Base-by-base conservation (phyloP, 2,113 vertebrate genomes). In the Pteropus alecto region DNA sequence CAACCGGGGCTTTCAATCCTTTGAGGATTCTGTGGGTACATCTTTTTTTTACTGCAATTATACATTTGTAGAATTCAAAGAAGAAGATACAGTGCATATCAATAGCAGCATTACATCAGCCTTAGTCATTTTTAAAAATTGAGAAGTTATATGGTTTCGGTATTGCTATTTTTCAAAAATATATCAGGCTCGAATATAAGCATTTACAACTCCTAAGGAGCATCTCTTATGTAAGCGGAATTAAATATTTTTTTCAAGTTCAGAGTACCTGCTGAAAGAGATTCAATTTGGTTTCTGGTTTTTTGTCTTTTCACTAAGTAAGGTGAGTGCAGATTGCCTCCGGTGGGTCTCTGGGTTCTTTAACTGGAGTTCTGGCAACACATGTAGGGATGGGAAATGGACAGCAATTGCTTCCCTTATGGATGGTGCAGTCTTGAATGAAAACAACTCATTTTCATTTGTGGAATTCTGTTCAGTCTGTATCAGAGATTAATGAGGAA, bases 31-130 rank as follows among this genome's bases (percentile, higher is more conserved):
- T 94, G 41, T 56, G 71, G 46, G 16, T 26, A 33, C 18, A 38
- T 68, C 3, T 28, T 85, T 79, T 41, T 86, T 70, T 70, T 38
- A 90, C 77, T 43, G 19, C 15, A 87, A n/a, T 76, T 74, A 70
- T 38, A 56, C 30, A 70, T 92, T 83, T 87, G 61, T 46, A 96
- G 78, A 95, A 95, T 91, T 91, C 14, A 35, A 68, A 67, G 35
- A 21, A 88, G 61, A 79, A 87, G 87, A n/a, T 14, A 48, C 9
- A 67, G 60, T 51, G 21, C 68, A 33, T 85, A 28, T 74, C 46
- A 70, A n/a, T 65, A 88, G 15, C 28, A 88, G 48, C 33, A 30
- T 60, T 38, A 5, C 9, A 43, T 35, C 7, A 38, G 46, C 13
- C 28, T 41, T 67, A 22, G 15, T 91, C 73, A 79, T 96, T 65